phyloP scores from a whole-genome alignment of 2,888 invertebrate species.

The Myathropa florea region DNA sequence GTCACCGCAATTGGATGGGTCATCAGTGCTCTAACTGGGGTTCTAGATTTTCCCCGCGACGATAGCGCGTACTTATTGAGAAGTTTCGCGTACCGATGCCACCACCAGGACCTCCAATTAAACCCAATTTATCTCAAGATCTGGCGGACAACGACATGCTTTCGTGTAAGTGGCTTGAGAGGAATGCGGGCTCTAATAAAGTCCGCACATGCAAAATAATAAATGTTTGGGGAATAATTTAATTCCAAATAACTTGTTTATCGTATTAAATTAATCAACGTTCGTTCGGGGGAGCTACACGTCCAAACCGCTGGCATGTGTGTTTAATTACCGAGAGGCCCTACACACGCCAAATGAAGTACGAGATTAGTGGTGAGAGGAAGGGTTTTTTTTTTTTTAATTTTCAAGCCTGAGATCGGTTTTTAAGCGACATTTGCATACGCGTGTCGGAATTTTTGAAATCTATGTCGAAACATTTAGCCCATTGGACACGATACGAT shows the following conservation, averaged over 20 bases:
- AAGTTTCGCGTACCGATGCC: neutral
- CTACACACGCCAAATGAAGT: neutral
- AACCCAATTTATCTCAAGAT: neutral
- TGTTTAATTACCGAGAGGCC: neutral
- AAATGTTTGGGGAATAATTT: neutral
- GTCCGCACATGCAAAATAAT: constrained; percentile 17
- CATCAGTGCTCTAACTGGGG: neutral
- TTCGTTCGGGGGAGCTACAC: neutral
- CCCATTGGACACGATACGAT: neutral
- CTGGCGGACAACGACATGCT: neutral
- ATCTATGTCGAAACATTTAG: neutral
- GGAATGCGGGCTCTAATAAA: neutral
- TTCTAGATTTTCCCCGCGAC: constrained; percentile 4
- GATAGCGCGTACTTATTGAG: neutral
- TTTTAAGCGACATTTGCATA: neutral
- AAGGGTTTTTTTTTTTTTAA: no score
- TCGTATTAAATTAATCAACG: constrained; percentile 4
- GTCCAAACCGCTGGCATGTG: neutral
- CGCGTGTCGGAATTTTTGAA: neutral
- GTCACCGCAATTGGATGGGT: neutral
- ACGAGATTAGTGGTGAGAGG: neutral
- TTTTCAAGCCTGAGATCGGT: neutral
- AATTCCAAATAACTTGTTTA: neutral
- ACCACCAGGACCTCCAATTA: neutral
- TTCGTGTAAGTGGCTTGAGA: neutral